These are phyloP conservation scores for Leptinotarsa rubiginosa DNA, from an alignment of 2,888 invertebrate genomes.

Conservation along the genomic window DNA sequence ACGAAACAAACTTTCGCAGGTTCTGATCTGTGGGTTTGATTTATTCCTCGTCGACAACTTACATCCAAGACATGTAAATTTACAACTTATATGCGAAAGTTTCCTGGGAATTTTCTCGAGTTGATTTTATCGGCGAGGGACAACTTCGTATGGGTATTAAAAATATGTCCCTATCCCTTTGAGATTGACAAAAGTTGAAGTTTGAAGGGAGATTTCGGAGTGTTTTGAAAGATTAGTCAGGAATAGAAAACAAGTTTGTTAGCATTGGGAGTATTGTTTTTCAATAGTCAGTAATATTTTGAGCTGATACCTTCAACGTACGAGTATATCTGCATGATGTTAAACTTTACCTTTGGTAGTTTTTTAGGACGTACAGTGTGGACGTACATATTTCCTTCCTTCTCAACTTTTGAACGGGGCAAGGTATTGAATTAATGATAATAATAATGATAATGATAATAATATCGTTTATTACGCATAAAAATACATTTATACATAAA, in stretches of 20 bases:
- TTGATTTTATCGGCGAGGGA: conserved; percentile 17
- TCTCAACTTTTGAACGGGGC: too few species aligned
- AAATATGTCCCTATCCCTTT: conserved; percentile 11
- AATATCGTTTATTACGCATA: too few species aligned
- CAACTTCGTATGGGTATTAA: conserved; percentile 15
- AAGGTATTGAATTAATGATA: too few species aligned
- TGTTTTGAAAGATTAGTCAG: background rate
- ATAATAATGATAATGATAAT: too few species aligned
- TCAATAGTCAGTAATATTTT: too few species aligned
- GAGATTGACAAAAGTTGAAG: conserved; percentile 15
- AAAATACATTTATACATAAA: too few species aligned
- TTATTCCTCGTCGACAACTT: conserved; percentile 16
- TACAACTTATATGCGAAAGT: conserved; percentile 19
- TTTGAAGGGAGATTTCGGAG: background rate
- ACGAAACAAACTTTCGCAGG: conserved; percentile 17
- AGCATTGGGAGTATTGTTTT: too few species aligned
- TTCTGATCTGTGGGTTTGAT: conserved; percentile 17
- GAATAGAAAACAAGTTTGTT: background rate
- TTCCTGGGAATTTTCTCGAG: conserved; percentile 4
- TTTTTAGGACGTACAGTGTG: too few species aligned
- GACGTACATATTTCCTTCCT: too few species aligned
- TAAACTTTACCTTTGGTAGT: too few species aligned
- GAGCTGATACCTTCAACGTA: too few species aligned
- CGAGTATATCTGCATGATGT: too few species aligned
- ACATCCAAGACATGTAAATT: conserved; percentile 22